A percentile compares a stretch with the other conserved stretches of the same genome.
Evolutionary conservation across 1,140 invertebrate species (phyloP).

Genomic region (Eubasilissa regina): DNA sequence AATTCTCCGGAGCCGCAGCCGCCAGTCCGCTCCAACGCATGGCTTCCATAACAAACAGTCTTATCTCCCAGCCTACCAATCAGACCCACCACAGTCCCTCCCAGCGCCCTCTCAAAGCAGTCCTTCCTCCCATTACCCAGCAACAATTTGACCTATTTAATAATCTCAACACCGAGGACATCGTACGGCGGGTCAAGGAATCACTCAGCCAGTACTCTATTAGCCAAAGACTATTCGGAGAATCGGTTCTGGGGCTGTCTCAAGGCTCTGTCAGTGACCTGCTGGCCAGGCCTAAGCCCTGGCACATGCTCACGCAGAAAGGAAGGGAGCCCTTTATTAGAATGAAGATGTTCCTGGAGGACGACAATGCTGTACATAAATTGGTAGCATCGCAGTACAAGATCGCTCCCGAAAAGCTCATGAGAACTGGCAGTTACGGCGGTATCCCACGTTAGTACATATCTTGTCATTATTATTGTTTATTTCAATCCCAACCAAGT

Average conservation of each 20-base stretch:
- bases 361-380: slow-evolving; percentile 97
- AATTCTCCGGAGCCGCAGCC: slow-evolving; percentile 83
- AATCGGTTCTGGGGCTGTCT: slow-evolving; percentile 96
- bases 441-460: slow-evolving; percentile 83
- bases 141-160: slow-evolving; percentile 99
- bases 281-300: slow-evolving; percentile 94
- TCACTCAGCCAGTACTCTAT: slow-evolving; percentile 98
- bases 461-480: neutral
- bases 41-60: slow-evolving; percentile 97
- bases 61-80: slow-evolving; percentile 92
- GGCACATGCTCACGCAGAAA: slow-evolving; percentile 98
- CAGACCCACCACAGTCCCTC: slow-evolving; percentile 85
- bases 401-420: slow-evolving; percentile 95
- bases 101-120: slow-evolving; percentile 93
- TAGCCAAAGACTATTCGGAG: slow-evolving; percentile 97
- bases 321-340: slow-evolving; percentile 97
- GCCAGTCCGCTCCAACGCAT: slow-evolving; percentile 95
- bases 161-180: slow-evolving; percentile 98
- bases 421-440: slow-evolving; percentile 94
- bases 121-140: slow-evolving; percentile 97
- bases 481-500: no score
- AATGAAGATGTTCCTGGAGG: slow-evolving; percentile 98
- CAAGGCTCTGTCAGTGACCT: slow-evolving; percentile 97
- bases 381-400: slow-evolving; percentile 97
- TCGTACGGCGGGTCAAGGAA: slow-evolving; percentile 98